A percentile compares a stretch with the other conserved stretches of the same genome.
Evolutionary conservation across 1,140 invertebrate genomes (phyloP).

Genomic region (Caenorhabditis inopinata): DNA sequence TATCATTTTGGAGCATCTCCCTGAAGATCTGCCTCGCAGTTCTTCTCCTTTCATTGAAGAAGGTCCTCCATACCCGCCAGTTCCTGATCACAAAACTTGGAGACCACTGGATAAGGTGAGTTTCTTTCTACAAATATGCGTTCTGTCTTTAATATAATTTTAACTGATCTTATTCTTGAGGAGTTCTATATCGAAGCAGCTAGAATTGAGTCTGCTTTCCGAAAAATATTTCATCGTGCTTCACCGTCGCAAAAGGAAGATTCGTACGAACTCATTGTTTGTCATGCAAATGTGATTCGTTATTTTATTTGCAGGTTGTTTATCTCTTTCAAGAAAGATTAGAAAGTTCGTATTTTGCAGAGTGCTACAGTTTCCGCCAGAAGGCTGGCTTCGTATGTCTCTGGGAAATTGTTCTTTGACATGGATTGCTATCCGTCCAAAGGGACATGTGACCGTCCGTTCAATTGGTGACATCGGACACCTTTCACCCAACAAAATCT

Average conservation of each 20-base stretch:
- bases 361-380: conserved; percentile 91
- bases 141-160: background rate
- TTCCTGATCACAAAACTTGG: conserved; percentile 84
- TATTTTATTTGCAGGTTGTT: conserved; percentile 89
- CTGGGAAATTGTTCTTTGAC: conserved; percentile 91
- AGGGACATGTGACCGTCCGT: conserved; percentile 80
- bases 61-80: conserved; percentile 84
- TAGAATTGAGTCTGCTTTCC: conserved; percentile 92
- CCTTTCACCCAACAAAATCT: conserved; percentile 77
- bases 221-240: conserved; percentile 89
- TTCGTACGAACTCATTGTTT: conserved; percentile 87
- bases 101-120: conserved; percentile 69
- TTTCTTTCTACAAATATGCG: background rate
- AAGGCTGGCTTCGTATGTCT: conserved; percentile 89
- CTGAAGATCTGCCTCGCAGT: conserved; percentile 50
- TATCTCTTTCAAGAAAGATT: background rate
- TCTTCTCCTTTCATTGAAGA: conserved; percentile 76
- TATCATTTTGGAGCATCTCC: conserved; percentile 76
- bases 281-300: conserved; percentile 95
- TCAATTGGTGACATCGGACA: conserved; percentile 84
- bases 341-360: conserved; percentile 70
- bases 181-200: conserved; percentile 92
- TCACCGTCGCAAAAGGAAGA: conserved; percentile 78
- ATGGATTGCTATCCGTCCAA: conserved; percentile 81
- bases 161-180: conserved; percentile 67